Conservation (phyloP, 2,113 vertebrate species). For the Pelmatolapia mariae region DNA sequence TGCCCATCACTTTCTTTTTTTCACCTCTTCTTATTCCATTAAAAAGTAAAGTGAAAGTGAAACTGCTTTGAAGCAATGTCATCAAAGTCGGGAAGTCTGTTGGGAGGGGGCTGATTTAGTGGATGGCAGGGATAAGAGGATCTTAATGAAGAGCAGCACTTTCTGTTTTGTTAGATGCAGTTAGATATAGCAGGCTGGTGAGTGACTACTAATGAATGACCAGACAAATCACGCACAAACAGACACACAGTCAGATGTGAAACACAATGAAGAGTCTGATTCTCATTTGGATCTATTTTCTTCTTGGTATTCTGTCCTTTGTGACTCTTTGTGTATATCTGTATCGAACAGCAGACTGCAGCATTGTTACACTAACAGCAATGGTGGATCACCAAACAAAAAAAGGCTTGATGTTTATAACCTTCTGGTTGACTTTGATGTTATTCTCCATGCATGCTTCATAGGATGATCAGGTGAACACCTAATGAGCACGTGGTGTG, state of each 20-base stretch:
- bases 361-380: background rate
- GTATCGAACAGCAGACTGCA: background rate
- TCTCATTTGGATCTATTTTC: background rate
- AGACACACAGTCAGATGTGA: background rate
- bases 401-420: background rate
- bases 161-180: slow-evolving; percentile 4
- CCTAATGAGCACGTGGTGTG: background rate
- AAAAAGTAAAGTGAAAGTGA: slow-evolving; percentile 31
- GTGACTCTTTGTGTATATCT: background rate
- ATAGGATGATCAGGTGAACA: background rate
- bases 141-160: slow-evolving; percentile 20
- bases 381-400: background rate
- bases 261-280: background rate
- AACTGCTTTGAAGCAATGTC: slow-evolving; percentile 35
- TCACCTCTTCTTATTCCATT: slow-evolving; percentile 11
- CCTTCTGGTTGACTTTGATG: background rate
- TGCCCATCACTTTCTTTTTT: slow-evolving; percentile 1
- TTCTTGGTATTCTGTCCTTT: background rate
- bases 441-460: background rate
- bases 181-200: background rate
- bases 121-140: slow-evolving; percentile 8
- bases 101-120: slow-evolving; percentile 17
- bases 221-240: background rate
- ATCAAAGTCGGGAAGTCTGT: slow-evolving; percentile 21
- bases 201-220: slow-evolving; percentile 15